These are phyloP conservation scores for Neolamprologus hecqui DNA, from an alignment of 2,113 vertebrate genomes.

Conservation along the genomic window DNA sequence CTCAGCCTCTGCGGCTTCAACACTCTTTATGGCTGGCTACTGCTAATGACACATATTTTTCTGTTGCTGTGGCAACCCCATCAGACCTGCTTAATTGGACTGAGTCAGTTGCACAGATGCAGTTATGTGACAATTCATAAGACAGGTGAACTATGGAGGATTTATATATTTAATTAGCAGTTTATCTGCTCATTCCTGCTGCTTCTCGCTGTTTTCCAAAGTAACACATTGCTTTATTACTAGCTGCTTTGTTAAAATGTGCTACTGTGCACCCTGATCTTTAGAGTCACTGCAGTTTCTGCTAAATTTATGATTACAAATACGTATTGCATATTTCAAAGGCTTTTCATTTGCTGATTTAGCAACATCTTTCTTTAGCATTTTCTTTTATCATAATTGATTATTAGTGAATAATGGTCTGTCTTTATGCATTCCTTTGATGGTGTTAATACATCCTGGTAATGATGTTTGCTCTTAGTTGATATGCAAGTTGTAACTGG, in stretches of 20 bases:
- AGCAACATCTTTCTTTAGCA: not conserved
- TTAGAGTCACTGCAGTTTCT: not conserved
- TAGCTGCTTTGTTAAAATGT: not conserved
- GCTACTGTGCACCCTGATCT: not conserved
- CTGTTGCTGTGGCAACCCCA: not conserved
- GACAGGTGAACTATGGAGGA: not conserved
- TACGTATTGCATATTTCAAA: not conserved
- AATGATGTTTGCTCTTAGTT: not conserved
- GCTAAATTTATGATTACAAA: not conserved
- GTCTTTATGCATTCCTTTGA: not conserved
- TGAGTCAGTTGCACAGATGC: not conserved
- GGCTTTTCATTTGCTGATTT: not conserved
- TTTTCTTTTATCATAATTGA: not conserved
- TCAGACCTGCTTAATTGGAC: not conserved
- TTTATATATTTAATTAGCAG: not conserved
- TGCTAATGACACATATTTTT: not conserved
- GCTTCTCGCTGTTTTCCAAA: not conserved
- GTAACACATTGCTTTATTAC: not conserved
- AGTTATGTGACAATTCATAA: not conserved
- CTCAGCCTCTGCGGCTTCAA: not conserved
- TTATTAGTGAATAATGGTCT: not conserved
- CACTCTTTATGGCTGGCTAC: rapidly evolving
- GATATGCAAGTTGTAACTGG: not conserved
- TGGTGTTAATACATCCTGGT: not conserved
- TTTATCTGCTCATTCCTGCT: not conserved